phyloP scores from a whole-genome alignment of 2,797 vertebrate genomes.

The Lutjanus argentimaculatus region DNA sequence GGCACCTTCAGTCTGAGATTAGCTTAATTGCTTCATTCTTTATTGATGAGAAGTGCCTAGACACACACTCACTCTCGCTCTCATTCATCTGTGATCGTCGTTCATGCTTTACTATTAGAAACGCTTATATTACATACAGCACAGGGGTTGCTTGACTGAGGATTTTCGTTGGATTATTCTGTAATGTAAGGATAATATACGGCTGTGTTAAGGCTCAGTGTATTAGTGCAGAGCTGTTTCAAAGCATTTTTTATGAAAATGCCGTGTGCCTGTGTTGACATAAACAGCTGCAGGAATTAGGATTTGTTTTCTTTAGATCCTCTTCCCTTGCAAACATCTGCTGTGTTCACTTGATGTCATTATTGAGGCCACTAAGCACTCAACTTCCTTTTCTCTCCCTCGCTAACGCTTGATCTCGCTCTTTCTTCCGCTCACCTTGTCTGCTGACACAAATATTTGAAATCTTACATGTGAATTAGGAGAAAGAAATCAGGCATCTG shows the following conservation, averaged over 20 bases:
- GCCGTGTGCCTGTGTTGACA: slow-evolving; percentile 61
- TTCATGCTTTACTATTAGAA: slow-evolving; percentile 54
- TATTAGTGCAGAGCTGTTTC: slow-evolving; percentile 38
- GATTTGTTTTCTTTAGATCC: slow-evolving; percentile 75
- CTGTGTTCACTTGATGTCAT: slow-evolving; percentile 71
- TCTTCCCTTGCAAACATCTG: slow-evolving; percentile 75
- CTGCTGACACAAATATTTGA: slow-evolving; percentile 61
- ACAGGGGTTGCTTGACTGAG: slow-evolving; percentile 33
- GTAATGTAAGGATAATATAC: slow-evolving; percentile 65
- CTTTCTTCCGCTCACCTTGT: slow-evolving; percentile 63
- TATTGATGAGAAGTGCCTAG: slow-evolving; percentile 79
- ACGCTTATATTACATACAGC: slow-evolving; percentile 37
- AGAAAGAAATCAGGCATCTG: slow-evolving; percentile 35
- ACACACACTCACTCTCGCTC: slow-evolving; percentile 43
- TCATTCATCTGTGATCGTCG: slow-evolving; percentile 56
- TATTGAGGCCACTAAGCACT: slow-evolving; percentile 62
- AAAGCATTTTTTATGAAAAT: slow-evolving; percentile 43
- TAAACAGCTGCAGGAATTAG: slow-evolving; percentile 74
- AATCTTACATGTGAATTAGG: slow-evolving; percentile 35
- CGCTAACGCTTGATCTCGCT: slow-evolving; percentile 50
- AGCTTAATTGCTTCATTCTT: slow-evolving; percentile 83
- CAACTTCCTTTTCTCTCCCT: slow-evolving; percentile 44
- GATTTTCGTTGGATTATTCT: slow-evolving; percentile 67
- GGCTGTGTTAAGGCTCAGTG: slow-evolving; percentile 50
- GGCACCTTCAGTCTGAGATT: slow-evolving; percentile 80